Base-by-base conservation (phyloP, 2,113 vertebrate species). In the Trachemys scripta region DNA sequence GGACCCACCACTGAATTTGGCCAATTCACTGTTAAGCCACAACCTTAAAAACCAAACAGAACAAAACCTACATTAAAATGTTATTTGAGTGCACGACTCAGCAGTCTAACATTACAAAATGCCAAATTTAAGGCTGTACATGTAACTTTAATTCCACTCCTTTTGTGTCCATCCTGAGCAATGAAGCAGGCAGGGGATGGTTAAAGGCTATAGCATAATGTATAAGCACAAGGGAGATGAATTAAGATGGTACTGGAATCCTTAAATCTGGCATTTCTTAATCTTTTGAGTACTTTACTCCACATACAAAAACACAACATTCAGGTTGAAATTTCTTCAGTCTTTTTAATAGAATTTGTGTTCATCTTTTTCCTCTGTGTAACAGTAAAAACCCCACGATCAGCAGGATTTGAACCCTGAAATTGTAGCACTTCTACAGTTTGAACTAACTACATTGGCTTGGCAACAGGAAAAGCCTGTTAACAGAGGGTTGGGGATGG, bases 371-470 rank as follows among this genome's bases (percentile, higher is more conserved):
- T 65, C 29, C 14, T 31, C 27, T 57, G 25, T 65, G 59, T 65
- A 65, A 65, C 29, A 35, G 57, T 29, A 59, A 65, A 4, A 31
- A 17, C 29, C 14, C 27, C 29, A 62, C 94, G 80, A 92, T 80
- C 95, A 92, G 29, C 62, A 90, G 85, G 76, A 86, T 96, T 6
- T 86, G 81, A 96, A 92, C 78, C 80, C 51, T 88, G 87, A 86
- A 84, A 80, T 94, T 96, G 82, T 24, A 24, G 59, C 92, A 49
- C 54, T 89, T 88, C 93, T 93, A 92, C 80, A 51, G 89, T 96
- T 93, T 92, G 92, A 80, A 94, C 42, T 69, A 1, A 65, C 0
- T 27, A 65, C 65, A 91, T 95, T 93, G 95, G 84, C 90, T 92
- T n/a, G 80, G 90, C 88, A 89, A 56, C 76, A 84, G 84, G 87